Percentiles rank a stretch among this genome's conserved stretches.
Conservation (phyloP, 2,797 vertebrate species). For the Oryzias dopingdopingensis region DNA sequence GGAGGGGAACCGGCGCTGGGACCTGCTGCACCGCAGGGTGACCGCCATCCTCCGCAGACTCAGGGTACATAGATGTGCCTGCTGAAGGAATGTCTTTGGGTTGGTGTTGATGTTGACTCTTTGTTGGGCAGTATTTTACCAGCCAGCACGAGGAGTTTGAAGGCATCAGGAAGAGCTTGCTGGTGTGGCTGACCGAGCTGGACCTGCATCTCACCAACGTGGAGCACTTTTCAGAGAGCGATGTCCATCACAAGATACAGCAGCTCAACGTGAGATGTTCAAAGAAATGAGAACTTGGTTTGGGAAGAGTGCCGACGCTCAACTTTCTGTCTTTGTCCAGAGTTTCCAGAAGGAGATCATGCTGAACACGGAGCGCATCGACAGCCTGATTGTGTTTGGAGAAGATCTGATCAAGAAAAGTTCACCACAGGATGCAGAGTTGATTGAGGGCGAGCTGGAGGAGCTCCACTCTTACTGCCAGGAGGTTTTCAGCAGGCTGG, state of each 20-base stretch:
- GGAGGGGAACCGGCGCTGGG: constrained; percentile 91
- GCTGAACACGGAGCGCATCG: constrained; percentile 89
- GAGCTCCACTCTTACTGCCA: constrained; percentile 94
- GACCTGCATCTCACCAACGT: constrained; percentile 95
- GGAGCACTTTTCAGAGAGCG: constrained; percentile 93
- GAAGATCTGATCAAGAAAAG: constrained; percentile 92
- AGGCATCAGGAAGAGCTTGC: constrained; percentile 84
- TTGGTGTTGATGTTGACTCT: no score
- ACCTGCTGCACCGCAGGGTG: constrained; percentile 84
- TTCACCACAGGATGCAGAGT: constrained; percentile 82
- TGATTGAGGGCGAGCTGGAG: constrained; percentile 91
- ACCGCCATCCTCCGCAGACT: constrained; percentile 86
- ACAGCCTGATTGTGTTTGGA: constrained; percentile 89
- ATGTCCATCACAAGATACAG: constrained; percentile 90
- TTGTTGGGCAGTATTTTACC: constrained; percentile 83
- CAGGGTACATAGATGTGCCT: constrained; percentile 62
- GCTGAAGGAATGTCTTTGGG: no score
- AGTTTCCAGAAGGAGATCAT: constrained; percentile 94
- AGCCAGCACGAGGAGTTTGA: constrained; percentile 93
- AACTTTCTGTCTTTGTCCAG: constrained; percentile 58
- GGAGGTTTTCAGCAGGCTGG: constrained; percentile 90
- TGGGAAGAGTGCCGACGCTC: neutral
- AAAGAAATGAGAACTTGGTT: neutral
- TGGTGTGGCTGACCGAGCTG: constrained; percentile 95
- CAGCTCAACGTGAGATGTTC: constrained; percentile 85